Percentiles rank a stretch among this genome's conserved stretches.
phyloP scores from a whole-genome alignment of 2,888 invertebrate species.

The Machimus rusticus region DNA sequence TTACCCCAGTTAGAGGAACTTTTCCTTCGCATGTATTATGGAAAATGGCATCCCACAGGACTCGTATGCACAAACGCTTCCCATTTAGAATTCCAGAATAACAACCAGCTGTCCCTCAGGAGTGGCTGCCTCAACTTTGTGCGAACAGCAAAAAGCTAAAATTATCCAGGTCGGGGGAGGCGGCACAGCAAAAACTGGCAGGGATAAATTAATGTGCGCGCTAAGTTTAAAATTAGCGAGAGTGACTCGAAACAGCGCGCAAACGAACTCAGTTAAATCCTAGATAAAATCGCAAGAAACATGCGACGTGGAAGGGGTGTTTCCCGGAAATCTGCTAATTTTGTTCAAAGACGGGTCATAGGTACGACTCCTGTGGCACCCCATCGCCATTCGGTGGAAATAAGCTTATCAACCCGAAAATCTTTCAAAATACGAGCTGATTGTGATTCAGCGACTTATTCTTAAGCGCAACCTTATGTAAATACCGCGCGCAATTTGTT shows the following conservation, averaged over 20 bases:
- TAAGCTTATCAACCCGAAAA: background rate
- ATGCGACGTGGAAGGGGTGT: background rate
- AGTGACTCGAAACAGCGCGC: background rate
- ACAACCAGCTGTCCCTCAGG: background rate
- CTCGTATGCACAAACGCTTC: constrained; percentile 30
- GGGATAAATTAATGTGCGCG: background rate
- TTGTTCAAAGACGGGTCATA: background rate
- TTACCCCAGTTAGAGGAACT: constrained; percentile 14
- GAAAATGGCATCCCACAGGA: constrained; percentile 24
- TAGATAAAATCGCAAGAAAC: background rate
- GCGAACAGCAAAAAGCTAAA: background rate
- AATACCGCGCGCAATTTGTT: constrained; percentile 8
- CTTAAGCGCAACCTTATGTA: constrained; percentile 12
- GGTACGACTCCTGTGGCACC: background rate
- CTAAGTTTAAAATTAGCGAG: background rate
- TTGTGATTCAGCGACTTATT: constrained; percentile 29
- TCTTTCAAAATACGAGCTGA: background rate
- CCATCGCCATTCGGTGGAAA: background rate
- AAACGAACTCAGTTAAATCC: background rate
- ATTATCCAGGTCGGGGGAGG: background rate
- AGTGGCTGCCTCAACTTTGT: background rate
- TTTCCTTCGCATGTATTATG: constrained; percentile 21
- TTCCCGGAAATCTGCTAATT: background rate
- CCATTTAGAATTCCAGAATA: constrained; percentile 33
- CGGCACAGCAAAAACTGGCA: background rate